phyloP scores from a whole-genome alignment of 2,797 vertebrate species.

The Bufotes viridis region DNA sequence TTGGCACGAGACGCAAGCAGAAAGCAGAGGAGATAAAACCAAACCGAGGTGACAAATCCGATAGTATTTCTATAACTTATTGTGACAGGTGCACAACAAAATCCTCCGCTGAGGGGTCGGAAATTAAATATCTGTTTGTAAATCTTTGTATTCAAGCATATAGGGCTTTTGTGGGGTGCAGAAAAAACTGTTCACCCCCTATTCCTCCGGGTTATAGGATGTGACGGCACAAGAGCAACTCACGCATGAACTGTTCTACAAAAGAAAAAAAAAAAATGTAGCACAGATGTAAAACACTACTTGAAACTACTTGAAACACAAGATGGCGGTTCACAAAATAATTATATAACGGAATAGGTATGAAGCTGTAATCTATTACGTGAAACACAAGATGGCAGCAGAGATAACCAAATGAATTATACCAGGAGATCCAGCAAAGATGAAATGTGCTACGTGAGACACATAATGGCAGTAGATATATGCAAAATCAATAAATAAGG shows the following conservation, averaged over 20 bases:
- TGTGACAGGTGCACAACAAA: background rate
- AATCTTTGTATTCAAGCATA: conserved; percentile 6
- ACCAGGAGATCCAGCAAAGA: too few species aligned
- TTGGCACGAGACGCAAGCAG: background rate
- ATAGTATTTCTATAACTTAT: conserved; percentile 7
- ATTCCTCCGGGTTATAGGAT: background rate
- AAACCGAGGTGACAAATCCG: background rate
- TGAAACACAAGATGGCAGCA: conserved; percentile 5
- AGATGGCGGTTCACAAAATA: background rate
- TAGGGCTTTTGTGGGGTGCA: background rate
- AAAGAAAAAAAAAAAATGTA: background rate
- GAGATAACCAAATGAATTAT: background rate
- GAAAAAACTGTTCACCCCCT: too few species aligned
- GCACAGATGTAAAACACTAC: background rate
- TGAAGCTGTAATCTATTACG: too few species aligned
- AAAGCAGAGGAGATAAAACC: background rate
- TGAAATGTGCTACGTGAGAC: too few species aligned
- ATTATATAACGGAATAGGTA: too few species aligned
- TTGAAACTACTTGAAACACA: background rate
- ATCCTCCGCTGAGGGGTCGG: background rate
- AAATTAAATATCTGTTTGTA: conserved; percentile 3
- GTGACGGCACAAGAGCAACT: background rate
- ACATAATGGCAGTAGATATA: conserved; percentile 3
- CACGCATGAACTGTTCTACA: background rate
- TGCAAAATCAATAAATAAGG: background rate